These are phyloP conservation scores for Sander vitreus DNA, from an alignment of 2,113 vertebrate genomes.

Conservation along the genomic window DNA sequence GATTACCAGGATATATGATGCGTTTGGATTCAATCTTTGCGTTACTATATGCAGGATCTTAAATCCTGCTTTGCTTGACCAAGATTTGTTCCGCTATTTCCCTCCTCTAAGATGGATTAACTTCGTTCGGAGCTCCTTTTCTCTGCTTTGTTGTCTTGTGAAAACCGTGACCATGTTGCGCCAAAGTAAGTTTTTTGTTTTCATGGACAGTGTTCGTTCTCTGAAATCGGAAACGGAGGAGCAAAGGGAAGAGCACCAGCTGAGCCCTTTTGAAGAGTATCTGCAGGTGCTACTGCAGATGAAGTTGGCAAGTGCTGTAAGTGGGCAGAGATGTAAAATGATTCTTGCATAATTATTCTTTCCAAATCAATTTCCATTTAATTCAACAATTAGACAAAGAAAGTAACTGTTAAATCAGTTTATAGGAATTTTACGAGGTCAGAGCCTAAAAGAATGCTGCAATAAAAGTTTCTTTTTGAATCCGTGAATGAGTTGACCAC, in stretches of 20 bases:
- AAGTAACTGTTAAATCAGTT: neutral
- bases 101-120: conserved; percentile 54
- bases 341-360: neutral
- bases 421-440: neutral
- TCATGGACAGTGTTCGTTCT: conserved; percentile 63
- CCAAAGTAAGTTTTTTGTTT: conserved; percentile 77
- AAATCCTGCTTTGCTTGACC: neutral
- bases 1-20: neutral
- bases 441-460: neutral
- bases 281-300: conserved; percentile 78
- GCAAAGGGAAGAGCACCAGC: conserved; percentile 23
- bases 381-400: too few species aligned
- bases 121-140: neutral
- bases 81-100: neutral
- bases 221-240: conserved; percentile 49
- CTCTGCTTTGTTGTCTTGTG: neutral
- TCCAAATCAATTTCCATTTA: too few species aligned
- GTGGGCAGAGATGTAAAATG: conserved; percentile 37
- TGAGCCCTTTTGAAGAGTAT: conserved; percentile 72
- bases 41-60: neutral
- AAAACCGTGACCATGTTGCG: conserved; percentile 69
- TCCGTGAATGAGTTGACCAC: conserved; percentile 38
- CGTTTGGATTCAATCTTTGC: neutral
- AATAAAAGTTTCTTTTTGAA: conserved; percentile 8
- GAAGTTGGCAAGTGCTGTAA: conserved; percentile 79